These are phyloP conservation scores for Andrena chrysosceles DNA, from an alignment of 2,888 invertebrate genomes.

Conservation along the genomic window DNA sequence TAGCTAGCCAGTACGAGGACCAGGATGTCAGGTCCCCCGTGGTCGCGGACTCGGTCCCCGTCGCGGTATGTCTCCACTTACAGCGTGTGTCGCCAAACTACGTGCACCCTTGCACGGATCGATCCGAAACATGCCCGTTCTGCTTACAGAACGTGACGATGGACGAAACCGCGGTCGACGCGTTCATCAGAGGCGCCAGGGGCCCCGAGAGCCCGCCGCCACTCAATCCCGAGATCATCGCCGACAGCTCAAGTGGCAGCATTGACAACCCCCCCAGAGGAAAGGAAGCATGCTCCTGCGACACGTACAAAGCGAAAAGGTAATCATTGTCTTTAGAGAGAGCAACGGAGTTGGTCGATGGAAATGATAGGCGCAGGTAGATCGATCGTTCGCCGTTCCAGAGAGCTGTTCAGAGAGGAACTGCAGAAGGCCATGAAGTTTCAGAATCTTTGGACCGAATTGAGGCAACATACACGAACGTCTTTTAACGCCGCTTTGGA, in stretches of 20 bases:
- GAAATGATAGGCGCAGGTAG: no score
- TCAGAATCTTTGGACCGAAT: constrained; percentile 85
- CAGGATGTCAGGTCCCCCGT: constrained; percentile 62
- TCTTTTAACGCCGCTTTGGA: constrained; percentile 83
- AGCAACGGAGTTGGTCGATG: not conserved
- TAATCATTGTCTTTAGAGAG: constrained; percentile 46
- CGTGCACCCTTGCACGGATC: not conserved
- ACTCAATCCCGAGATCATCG: constrained; percentile 17
- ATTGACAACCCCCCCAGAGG: constrained; percentile 52
- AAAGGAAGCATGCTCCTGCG: constrained; percentile 76
- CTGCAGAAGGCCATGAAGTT: constrained; percentile 84
- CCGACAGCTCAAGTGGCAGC: constrained; percentile 26
- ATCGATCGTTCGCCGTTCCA: constrained; percentile 43
- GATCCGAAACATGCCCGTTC: constrained; percentile 5
- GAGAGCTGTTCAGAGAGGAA: constrained; percentile 80
- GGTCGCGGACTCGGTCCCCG: constrained; percentile 57
- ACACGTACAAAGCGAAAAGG: constrained; percentile 80
- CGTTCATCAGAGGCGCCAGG: constrained; percentile 49
- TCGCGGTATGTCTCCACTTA: constrained; percentile 58
- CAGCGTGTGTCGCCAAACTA: not conserved
- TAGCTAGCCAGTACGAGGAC: constrained; percentile 58
- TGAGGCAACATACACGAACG: constrained; percentile 84
- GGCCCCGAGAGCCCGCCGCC: constrained; percentile 31
- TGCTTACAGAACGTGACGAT: constrained; percentile 52
- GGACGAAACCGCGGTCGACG: constrained; percentile 54